These are phyloP conservation scores for Colinus virginianus DNA, from an alignment of 2,113 vertebrate species.

Conservation along the genomic window DNA sequence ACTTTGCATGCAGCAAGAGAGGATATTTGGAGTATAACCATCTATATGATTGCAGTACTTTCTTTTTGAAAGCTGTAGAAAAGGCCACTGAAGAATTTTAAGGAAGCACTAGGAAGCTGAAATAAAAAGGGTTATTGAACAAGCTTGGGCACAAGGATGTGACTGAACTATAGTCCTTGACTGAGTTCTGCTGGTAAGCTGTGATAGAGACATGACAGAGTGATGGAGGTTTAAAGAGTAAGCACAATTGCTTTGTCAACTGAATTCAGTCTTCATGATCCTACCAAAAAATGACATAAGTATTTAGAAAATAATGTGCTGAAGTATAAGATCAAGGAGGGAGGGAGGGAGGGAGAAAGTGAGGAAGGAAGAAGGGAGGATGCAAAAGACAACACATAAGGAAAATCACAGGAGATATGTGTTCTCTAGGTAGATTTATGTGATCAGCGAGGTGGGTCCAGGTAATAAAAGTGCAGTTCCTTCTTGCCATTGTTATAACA, in stretches of 20 bases:
- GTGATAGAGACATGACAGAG: not conserved
- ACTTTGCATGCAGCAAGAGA: no score
- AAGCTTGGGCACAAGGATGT: not conserved
- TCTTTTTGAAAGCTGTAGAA: not conserved
- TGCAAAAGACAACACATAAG: not conserved
- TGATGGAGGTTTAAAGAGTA: not conserved
- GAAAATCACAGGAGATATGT: not conserved
- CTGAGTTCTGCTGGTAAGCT: not conserved
- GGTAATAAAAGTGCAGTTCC: no score
- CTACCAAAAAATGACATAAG: not conserved
- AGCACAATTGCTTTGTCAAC: not conserved
- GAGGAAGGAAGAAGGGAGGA: no score
- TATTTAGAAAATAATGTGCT: not conserved
- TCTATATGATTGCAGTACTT: not conserved
- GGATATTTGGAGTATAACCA: not conserved
- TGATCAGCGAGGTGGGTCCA: not conserved
- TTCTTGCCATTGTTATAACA: not conserved
- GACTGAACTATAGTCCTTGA: not conserved
- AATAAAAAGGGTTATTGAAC: not conserved
- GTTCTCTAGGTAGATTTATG: not conserved
- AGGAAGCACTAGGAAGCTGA: not conserved
- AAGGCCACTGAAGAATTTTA: not conserved
- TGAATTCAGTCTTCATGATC: not conserved
- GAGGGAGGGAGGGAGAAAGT: no score
- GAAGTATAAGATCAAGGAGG: not conserved